Percentiles rank a stretch among this genome's conserved stretches.
phyloP scores from a whole-genome alignment of 2,797 vertebrate genomes.

The Denticeps clupeoides region DNA sequence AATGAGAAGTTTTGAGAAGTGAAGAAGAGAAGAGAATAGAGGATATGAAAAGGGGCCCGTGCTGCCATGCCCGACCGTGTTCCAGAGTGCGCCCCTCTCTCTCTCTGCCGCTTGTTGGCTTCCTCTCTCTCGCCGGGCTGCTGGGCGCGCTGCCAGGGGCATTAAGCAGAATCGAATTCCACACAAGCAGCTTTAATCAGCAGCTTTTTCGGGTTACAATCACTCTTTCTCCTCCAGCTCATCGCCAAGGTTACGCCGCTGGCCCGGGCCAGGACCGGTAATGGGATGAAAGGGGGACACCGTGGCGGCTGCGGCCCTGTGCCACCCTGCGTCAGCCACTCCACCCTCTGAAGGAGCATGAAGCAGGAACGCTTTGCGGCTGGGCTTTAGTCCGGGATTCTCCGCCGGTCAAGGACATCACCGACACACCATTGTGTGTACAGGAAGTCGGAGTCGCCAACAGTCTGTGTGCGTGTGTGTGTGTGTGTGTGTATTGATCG shows the following conservation, averaged over 20 bases:
- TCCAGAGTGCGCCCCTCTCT: slow-evolving; percentile 27
- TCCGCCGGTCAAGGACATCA: neutral
- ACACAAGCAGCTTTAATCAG: slow-evolving; percentile 99
- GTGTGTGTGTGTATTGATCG: slow-evolving; percentile 11
- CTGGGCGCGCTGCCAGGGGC: slow-evolving; percentile 85
- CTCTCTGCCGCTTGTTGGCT: slow-evolving; percentile 8
- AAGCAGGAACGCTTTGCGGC: slow-evolving; percentile 10
- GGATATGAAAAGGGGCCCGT: slow-evolving; percentile 22
- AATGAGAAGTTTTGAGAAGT: too few relatives aligned
- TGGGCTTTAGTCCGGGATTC: neutral
- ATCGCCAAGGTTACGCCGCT: slow-evolving; percentile 95
- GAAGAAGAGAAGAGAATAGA: too few relatives aligned
- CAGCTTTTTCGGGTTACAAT: slow-evolving; percentile 99
- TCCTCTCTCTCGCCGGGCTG: slow-evolving; percentile 67
- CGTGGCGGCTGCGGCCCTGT: slow-evolving; percentile 19
- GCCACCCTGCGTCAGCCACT: slow-evolving; percentile 16
- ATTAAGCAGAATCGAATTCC: slow-evolving; percentile 98
- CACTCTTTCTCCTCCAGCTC: slow-evolving; percentile 85
- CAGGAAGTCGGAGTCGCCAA: slow-evolving; percentile 10
- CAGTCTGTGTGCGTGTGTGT: neutral
- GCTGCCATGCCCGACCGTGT: slow-evolving; percentile 32
- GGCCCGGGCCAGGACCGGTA: neutral
- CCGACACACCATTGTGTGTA: slow-evolving; percentile 30
- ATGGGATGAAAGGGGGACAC: too few relatives aligned
- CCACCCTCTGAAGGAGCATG: slow-evolving; percentile 6